These are phyloP conservation scores for Spilogale gracilis DNA, from an alignment of 2,113 vertebrate genomes.

Conservation along the genomic window DNA sequence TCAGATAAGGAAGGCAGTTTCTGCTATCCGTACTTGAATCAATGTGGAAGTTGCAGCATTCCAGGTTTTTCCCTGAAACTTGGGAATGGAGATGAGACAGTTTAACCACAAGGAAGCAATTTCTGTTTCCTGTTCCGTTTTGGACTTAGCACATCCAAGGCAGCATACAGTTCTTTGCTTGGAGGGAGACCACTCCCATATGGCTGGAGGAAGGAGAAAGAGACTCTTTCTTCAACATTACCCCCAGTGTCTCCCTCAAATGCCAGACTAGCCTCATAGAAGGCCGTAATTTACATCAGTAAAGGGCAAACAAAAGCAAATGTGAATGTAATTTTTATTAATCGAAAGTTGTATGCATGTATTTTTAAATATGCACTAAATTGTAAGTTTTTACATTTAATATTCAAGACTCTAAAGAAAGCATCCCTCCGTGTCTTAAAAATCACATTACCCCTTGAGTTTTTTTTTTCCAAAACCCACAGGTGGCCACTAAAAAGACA, in stretches of 20 bases:
- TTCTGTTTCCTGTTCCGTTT: background rate
- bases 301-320: background rate
- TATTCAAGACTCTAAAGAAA: background rate
- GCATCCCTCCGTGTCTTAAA: background rate
- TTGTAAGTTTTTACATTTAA: background rate
- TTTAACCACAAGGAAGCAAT: slow-evolving; percentile 26
- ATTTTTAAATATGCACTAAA: slow-evolving; percentile 32
- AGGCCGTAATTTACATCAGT: background rate
- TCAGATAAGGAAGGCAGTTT: background rate
- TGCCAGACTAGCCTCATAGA: background rate
- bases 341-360: background rate
- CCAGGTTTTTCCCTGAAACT: background rate
- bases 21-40: background rate
- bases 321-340: background rate
- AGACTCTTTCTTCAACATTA: background rate
- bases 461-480: slow-evolving; percentile 6
- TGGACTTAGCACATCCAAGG: background rate
- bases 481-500: background rate
- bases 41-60: background rate
- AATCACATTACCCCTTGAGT: background rate
- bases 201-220: background rate
- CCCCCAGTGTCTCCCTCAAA: background rate
- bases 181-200: background rate
- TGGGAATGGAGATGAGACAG: background rate
- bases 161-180: background rate